Conservation (phyloP, 2,888 invertebrate genomes). For the Acrobasis repandana region DNA sequence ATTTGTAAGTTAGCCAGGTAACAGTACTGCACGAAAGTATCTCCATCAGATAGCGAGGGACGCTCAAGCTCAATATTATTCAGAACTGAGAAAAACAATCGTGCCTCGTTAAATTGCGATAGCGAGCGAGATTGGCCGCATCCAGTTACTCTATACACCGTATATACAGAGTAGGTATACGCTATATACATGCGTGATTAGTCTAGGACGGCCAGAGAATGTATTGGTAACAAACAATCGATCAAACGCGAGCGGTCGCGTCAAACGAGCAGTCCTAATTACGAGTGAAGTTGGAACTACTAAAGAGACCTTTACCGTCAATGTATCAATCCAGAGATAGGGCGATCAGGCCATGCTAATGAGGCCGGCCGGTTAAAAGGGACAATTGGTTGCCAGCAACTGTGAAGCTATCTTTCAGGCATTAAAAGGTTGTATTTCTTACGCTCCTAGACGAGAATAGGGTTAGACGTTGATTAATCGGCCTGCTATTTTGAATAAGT, state of each 20-base stretch:
- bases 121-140: constrained; percentile 68
- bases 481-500: constrained; percentile 42
- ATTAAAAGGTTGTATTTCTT: constrained; percentile 67
- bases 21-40: constrained; percentile 77
- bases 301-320: constrained; percentile 68
- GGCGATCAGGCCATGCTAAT: constrained; percentile 71
- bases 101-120: constrained; percentile 80
- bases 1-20: constrained; percentile 76
- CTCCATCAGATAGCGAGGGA: constrained; percentile 74
- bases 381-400: constrained; percentile 68
- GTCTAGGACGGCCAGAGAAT: constrained; percentile 18
- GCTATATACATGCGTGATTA: constrained; percentile 22
- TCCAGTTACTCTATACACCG: constrained; percentile 42
- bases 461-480: constrained; percentile 64
- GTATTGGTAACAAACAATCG: constrained; percentile 35
- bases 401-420: constrained; percentile 65
- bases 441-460: constrained; percentile 51
- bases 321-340: constrained; percentile 73
- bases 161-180: constrained; percentile 7
- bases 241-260: constrained; percentile 49
- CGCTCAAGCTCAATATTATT: constrained; percentile 79
- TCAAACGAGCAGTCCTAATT: constrained; percentile 56
- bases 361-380: constrained; percentile 67
- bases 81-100: constrained; percentile 81
- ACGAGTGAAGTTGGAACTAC: constrained; percentile 51